phyloP scores from a whole-genome alignment of 2,797 vertebrate species.

The Falco columbarius region DNA sequence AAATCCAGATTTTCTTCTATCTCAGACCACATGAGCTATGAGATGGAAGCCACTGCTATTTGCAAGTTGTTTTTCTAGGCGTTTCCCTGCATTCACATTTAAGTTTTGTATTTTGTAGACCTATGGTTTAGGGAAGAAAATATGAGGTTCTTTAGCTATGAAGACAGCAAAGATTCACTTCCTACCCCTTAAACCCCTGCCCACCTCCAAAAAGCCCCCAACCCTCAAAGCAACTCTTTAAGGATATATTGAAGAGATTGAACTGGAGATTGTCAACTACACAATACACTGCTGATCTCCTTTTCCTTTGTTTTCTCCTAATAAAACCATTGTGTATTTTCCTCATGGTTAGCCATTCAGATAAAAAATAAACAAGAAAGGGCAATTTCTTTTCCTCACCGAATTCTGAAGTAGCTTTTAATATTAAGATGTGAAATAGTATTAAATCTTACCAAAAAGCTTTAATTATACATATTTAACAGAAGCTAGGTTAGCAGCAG shows the following conservation, averaged over 20 bases:
- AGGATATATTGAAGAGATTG: neutral
- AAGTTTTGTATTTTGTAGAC: neutral
- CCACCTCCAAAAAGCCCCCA: accelerated
- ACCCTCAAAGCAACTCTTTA: neutral
- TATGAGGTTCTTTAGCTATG: neutral
- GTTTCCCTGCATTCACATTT: neutral
- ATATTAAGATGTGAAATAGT: neutral
- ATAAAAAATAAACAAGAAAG: neutral
- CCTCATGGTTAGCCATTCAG: neutral
- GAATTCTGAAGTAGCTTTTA: neutral
- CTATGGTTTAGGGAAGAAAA: neutral
- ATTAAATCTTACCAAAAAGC: neutral
- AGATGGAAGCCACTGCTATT: neutral
- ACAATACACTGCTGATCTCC: neutral
- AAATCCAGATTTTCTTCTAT: neutral
- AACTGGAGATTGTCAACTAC: neutral
- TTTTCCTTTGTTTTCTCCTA: neutral
- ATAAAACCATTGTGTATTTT: neutral
- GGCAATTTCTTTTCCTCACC: neutral
- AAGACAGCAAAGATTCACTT: neutral
- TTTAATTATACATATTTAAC: neutral
- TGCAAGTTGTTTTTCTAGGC: neutral
- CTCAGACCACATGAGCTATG: neutral
- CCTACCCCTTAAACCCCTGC: accelerated
- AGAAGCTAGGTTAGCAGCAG: neutral